These are phyloP conservation scores for Stenopsyche tienmushanensis DNA, from an alignment of 1,140 invertebrate species.

Conservation along the genomic window DNA sequence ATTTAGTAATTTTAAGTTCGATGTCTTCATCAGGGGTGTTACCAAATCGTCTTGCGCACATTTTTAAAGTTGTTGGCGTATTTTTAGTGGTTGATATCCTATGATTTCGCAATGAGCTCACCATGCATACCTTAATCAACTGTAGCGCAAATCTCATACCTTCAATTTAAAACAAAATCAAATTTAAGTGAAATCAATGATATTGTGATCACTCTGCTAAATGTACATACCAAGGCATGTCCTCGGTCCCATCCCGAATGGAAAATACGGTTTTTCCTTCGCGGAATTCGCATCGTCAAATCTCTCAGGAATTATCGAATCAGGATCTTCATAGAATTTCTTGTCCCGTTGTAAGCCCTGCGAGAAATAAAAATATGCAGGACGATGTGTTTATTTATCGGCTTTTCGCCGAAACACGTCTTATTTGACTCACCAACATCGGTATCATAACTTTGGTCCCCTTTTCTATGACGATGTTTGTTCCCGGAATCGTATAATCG, in stretches of 20 bases:
- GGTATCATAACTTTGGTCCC: constrained; percentile 58
- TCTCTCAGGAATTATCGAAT: constrained; percentile 31
- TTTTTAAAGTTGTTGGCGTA: constrained; percentile 11
- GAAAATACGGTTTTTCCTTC: constrained; percentile 28
- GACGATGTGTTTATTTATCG: not conserved
- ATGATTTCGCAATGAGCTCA: constrained; percentile 18
- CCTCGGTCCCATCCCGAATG: constrained; percentile 28
- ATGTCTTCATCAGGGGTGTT: no score
- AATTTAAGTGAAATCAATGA: not conserved
- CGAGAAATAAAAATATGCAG: not conserved
- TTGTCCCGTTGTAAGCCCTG: constrained; percentile 33
- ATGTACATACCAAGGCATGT: constrained; percentile 27
- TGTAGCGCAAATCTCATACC: constrained; percentile 34
- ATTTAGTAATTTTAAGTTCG: no score
- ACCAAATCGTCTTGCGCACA: constrained; percentile 31
- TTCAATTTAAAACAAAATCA: constrained; percentile 17
- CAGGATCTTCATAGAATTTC: constrained; percentile 30
- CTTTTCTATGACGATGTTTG: constrained; percentile 47
- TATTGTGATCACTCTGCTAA: not conserved
- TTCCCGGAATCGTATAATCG: constrained; percentile 52
- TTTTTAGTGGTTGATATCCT: constrained; percentile 3
- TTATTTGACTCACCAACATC: constrained; percentile 18
- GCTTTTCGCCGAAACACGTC: not conserved
- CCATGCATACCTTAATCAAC: constrained; percentile 16
- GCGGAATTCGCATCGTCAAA: constrained; percentile 15